Percentiles rank a stretch among this genome's conserved stretches.
These are phyloP conservation scores for Cheilosia scutellata DNA, from an alignment of 2,888 invertebrate species.

Conservation along the genomic window DNA sequence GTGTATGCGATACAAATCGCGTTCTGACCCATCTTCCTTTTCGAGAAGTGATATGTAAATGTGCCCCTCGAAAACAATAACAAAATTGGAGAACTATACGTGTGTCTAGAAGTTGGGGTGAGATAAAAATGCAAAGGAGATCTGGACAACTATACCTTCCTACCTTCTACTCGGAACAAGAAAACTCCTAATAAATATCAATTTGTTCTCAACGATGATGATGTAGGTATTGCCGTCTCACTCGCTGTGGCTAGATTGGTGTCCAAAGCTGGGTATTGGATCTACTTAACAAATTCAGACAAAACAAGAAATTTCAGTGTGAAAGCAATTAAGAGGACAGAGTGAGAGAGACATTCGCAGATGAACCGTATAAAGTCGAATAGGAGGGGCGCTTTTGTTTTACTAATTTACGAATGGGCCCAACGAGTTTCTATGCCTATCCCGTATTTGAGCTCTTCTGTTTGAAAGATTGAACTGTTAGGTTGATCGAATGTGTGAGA, in stretches of 20 bases:
- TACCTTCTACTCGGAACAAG: no score
- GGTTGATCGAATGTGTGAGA: conserved; percentile 72
- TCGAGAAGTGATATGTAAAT: conserved; percentile 49
- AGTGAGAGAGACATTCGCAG: conserved; percentile 2
- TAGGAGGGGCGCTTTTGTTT: conserved; percentile 43
- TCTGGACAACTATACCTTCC: conserved; percentile 24
- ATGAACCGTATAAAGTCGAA: not conserved
- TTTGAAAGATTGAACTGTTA: conserved; percentile 70
- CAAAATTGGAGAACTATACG: conserved; percentile 15
- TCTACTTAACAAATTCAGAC: not conserved
- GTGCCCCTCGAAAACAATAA: conserved; percentile 32
- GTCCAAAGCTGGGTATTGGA: conserved; percentile 12
- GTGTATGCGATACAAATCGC: conserved; percentile 47
- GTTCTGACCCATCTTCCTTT: not conserved
- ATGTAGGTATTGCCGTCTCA: conserved; percentile 27
- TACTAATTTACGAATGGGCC: conserved; percentile 51
- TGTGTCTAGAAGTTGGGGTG: conserved; percentile 6
- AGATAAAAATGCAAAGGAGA: conserved; percentile 60
- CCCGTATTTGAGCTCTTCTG: conserved; percentile 5
- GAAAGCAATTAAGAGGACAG: conserved; percentile 60
- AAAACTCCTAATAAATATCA: conserved; percentile 72
- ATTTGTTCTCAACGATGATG: conserved; percentile 58
- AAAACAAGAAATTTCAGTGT: conserved; percentile 52
- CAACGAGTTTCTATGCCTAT: not conserved
- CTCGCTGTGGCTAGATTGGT: conserved; percentile 12